Conservation (phyloP, 2,113 vertebrate species). For the Silurus asotus region DNA sequence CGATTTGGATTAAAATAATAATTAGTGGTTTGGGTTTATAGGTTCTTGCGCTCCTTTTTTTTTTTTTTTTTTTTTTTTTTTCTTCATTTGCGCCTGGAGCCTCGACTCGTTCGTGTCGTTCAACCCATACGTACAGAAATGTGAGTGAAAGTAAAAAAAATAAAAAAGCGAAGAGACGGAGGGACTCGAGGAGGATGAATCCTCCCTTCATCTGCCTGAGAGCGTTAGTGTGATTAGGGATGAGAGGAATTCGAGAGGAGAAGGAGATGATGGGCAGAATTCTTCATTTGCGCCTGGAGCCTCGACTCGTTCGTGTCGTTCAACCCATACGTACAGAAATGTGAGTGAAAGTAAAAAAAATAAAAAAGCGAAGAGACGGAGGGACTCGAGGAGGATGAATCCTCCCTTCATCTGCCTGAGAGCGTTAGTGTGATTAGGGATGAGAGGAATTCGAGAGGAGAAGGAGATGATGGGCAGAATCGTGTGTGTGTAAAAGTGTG, state of each 20-base stretch:
- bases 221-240: slow-evolving; percentile 45
- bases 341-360: slow-evolving; percentile 13
- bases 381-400: neutral
- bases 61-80: neutral
- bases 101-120: neutral
- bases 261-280: slow-evolving; percentile 40
- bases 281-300: slow-evolving; percentile 8
- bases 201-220: slow-evolving; percentile 39
- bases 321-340: neutral
- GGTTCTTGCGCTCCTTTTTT: neutral
- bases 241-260: neutral
- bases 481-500: neutral
- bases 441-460: neutral
- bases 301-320: neutral
- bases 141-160: slow-evolving; percentile 13
- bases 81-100: neutral
- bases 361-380: slow-evolving; percentile 1
- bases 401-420: slow-evolving; percentile 39
- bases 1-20: neutral
- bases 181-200: neutral
- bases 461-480: slow-evolving; percentile 40
- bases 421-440: slow-evolving; percentile 45
- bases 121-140: neutral
- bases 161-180: slow-evolving; percentile 1
- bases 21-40: neutral